These are phyloP conservation scores for Nannoperca australis DNA, from an alignment of 2,797 vertebrate species.

Conservation along the genomic window DNA sequence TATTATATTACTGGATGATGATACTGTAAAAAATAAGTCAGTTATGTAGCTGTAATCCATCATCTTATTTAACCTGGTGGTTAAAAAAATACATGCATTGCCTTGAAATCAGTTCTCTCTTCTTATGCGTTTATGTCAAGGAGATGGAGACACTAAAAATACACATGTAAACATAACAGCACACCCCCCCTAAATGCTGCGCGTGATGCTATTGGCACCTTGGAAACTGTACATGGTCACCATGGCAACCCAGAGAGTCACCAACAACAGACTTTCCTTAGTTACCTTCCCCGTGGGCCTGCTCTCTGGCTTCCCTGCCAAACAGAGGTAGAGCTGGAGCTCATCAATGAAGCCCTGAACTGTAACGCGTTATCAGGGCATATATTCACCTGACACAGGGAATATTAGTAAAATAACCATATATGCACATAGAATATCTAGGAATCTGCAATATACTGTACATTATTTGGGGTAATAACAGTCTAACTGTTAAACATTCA, in stretches of 20 bases:
- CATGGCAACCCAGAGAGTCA: conserved; percentile 67
- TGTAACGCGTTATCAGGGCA: not conserved
- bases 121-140: conserved; percentile 1
- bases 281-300: conserved; percentile 58
- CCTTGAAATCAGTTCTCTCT: not conserved
- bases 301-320: conserved; percentile 13
- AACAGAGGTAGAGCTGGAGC: conserved; percentile 22
- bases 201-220: conserved; percentile 61
- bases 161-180: conserved; percentile 42
- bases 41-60: not conserved
- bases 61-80: not conserved
- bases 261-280: conserved; percentile 70
- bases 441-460: not conserved
- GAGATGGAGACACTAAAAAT: conserved; percentile 58
- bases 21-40: conserved; percentile 12
- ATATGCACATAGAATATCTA: not conserved
- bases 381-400: not conserved
- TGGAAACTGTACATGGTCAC: conserved; percentile 67
- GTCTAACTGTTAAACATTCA: not conserved
- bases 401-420: not conserved
- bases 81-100: not conserved
- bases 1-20: not conserved
- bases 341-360: conserved; percentile 22
- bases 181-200: conserved; percentile 21
- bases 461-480: not conserved